Evolutionary conservation across 1,140 invertebrate genomes (phyloP).

Genomic region (Helicorthomorpha holstii): DNA sequence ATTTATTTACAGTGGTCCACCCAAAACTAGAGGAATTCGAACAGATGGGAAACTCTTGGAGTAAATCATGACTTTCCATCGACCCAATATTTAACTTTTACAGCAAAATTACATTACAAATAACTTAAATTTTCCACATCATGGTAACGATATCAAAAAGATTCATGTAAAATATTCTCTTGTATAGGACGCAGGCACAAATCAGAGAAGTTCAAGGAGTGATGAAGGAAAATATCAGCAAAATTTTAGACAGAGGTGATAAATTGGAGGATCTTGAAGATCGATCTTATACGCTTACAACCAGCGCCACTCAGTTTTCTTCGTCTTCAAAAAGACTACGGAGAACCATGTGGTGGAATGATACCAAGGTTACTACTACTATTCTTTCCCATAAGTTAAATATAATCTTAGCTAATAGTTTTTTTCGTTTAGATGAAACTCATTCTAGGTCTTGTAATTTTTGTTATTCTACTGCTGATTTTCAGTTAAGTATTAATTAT

Average conservation of each 20-base stretch:
- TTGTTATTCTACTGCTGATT: constrained; percentile 1
- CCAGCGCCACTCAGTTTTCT: constrained; percentile 19
- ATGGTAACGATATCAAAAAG: no score
- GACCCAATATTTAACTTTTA: not conserved
- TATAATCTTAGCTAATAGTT: not conserved
- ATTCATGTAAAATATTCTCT: no score
- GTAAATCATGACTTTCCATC: no score
- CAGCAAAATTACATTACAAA: not conserved
- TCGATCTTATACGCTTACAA: constrained; percentile 92
- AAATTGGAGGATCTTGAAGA: constrained; percentile 66
- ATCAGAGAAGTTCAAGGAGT: constrained; percentile 1
- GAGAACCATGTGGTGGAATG: constrained; percentile 3
- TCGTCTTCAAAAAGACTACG: not conserved
- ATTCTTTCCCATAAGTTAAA: not conserved
- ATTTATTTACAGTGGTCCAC: not conserved
- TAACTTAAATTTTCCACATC: not conserved
- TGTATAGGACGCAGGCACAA: constrained; percentile 32
- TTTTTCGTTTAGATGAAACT: constrained; percentile 8
- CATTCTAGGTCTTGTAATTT: not conserved
- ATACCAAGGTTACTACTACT: not conserved
- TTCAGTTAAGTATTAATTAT: not conserved
- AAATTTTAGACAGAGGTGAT: constrained; percentile 64
- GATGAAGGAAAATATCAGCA: constrained; percentile 37
- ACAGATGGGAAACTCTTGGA: not conserved
- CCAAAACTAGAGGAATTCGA: not conserved